phyloP scores from a whole-genome alignment of 2,797 vertebrate genomes.

The Schizopygopsis pylzovi region DNA sequence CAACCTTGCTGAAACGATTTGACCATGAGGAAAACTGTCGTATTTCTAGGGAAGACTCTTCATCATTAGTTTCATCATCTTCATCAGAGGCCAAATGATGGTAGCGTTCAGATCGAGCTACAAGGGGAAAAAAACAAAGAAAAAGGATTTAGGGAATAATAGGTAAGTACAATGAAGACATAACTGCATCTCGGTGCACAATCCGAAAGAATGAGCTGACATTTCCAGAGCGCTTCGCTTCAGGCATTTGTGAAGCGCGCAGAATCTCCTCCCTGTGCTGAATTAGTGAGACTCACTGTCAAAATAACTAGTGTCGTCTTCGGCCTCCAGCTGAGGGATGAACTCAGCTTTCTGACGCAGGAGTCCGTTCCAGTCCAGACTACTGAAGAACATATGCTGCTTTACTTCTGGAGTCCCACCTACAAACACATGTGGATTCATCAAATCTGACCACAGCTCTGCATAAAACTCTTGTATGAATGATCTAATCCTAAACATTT shows the following conservation, averaged over 20 bases:
- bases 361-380: conserved; percentile 95
- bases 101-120: conserved; percentile 94
- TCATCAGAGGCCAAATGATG: conserved; percentile 92
- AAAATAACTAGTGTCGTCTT: conserved; percentile 98
- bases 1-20: conserved; percentile 98
- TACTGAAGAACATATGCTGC: conserved; percentile 89
- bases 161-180: not conserved
- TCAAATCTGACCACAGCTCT: not conserved
- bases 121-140: conserved; percentile 7
- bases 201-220: conserved; percentile 14
- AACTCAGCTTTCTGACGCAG: conserved; percentile 96
- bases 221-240: not conserved
- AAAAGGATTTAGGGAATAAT: not conserved
- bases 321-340: conserved; percentile 93
- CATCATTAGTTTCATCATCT: conserved; percentile 92
- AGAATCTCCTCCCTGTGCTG: not conserved
- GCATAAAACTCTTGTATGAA: not conserved
- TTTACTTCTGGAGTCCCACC: conserved; percentile 92
- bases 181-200: not conserved
- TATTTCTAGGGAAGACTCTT: conserved; percentile 93
- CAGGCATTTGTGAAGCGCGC: conserved; percentile 3
- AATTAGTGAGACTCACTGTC: conserved; percentile 85
- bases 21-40: conserved; percentile 96
- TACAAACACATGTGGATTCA: conserved; percentile 60
- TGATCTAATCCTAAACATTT: not conserved